Percentiles rank a stretch among this genome's conserved stretches.
These are phyloP conservation scores for Arctia plantaginis DNA, from an alignment of 2,888 invertebrate species.

Conservation along the genomic window DNA sequence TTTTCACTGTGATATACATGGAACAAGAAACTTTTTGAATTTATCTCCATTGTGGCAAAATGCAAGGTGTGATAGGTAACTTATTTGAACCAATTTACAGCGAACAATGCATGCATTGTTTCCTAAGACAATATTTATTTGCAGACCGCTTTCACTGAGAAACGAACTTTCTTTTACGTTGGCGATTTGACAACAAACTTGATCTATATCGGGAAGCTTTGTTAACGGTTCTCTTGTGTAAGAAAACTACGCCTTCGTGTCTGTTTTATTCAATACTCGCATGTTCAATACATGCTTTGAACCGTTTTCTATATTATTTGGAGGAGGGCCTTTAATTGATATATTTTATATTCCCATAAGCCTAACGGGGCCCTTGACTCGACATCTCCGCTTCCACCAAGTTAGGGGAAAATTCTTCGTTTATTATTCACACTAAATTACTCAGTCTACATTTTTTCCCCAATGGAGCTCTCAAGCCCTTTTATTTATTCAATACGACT, in stretches of 20 bases:
- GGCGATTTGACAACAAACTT: slow-evolving; percentile 68
- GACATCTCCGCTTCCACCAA: slow-evolving; percentile 59
- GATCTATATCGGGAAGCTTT: slow-evolving; percentile 74
- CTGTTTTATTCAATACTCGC: background rate
- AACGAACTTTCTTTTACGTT: slow-evolving; percentile 75
- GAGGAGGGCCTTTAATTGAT: slow-evolving; percentile 62
- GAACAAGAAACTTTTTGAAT: slow-evolving; percentile 44
- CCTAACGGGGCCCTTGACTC: slow-evolving; percentile 61
- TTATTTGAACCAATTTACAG: slow-evolving; percentile 76
- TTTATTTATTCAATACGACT: slow-evolving; percentile 76
- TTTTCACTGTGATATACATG: slow-evolving; percentile 35
- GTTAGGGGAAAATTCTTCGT: slow-evolving; percentile 72
- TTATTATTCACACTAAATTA: slow-evolving; percentile 82
- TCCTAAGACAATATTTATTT: slow-evolving; percentile 75
- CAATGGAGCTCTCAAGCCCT: slow-evolving; percentile 69
- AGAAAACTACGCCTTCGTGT: slow-evolving; percentile 16
- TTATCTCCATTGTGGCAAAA: slow-evolving; percentile 56
- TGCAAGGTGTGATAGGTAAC: slow-evolving; percentile 63
- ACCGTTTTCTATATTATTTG: slow-evolving; percentile 29
- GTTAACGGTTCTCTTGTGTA: slow-evolving; percentile 40
- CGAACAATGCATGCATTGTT: slow-evolving; percentile 84
- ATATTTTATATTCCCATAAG: slow-evolving; percentile 63
- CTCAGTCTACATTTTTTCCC: slow-evolving; percentile 74
- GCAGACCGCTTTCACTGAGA: slow-evolving; percentile 75
- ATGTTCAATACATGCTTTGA: slow-evolving; percentile 18